Conservation (phyloP, 1,140 invertebrate genomes). For the Pollicipes pollicipes region DNA sequence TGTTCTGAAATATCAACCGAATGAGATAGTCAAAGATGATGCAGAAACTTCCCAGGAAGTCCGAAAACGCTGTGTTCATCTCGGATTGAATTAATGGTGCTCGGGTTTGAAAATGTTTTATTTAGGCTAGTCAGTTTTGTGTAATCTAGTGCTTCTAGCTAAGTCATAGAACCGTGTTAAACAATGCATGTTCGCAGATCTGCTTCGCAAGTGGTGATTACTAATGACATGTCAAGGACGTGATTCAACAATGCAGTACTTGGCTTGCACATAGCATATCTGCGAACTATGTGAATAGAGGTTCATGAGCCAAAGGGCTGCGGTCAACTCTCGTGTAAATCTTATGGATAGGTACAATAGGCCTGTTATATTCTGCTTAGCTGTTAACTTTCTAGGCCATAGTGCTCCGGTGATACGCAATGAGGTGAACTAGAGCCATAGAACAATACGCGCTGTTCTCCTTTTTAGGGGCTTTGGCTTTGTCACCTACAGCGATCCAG, state of each 20-base stretch:
- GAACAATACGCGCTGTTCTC: not conserved
- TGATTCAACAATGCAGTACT: not conserved
- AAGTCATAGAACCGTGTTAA: not conserved
- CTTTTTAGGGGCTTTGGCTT: conserved; percentile 78
- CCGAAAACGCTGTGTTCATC: too few relatives aligned
- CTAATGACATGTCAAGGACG: not conserved
- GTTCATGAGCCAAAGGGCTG: not conserved
- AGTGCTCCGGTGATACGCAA: not conserved
- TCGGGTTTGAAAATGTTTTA: too few relatives aligned
- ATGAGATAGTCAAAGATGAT: too few relatives aligned
- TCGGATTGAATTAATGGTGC: too few relatives aligned
- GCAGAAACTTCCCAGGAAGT: too few relatives aligned
- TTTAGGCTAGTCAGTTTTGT: not conserved
- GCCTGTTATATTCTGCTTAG: not conserved
- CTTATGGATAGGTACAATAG: not conserved
- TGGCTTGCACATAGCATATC: not conserved
- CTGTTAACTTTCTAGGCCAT: not conserved
- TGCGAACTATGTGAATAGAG: not conserved
- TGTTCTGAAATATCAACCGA: too few relatives aligned
- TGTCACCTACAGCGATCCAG: conserved; percentile 82
- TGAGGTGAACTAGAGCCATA: not conserved
- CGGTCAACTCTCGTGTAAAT: not conserved
- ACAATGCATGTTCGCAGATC: not conserved
- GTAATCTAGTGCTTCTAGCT: not conserved
- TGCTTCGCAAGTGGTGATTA: not conserved